These are phyloP conservation scores for Drosophila stalkeri DNA, from an alignment of 2,888 invertebrate genomes.

Conservation along the genomic window DNA sequence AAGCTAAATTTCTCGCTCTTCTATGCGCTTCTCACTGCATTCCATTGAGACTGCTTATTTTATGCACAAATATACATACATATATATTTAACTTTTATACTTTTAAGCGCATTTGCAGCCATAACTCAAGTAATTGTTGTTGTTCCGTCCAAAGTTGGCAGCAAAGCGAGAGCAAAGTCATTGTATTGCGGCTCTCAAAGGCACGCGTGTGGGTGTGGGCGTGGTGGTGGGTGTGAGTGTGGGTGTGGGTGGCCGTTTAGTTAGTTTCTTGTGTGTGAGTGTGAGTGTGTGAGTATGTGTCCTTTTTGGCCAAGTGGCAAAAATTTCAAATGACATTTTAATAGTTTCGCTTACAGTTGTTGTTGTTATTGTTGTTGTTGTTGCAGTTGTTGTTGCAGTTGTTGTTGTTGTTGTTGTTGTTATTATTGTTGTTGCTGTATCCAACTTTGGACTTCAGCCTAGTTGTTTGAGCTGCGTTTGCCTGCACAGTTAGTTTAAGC, in stretches of 20 bases:
- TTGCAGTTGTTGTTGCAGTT: slow-evolving; percentile 19
- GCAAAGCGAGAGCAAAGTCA: not conserved
- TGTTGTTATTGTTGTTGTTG: slow-evolving; percentile 7
- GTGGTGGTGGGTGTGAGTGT: not conserved
- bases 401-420: slow-evolving; percentile 1
- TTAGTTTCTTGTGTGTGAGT: not conserved
- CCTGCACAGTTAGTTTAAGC: slow-evolving; percentile 4
- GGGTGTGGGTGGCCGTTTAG: not conserved
- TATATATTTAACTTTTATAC: not conserved
- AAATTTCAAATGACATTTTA: slow-evolving; percentile 71
- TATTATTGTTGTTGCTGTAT: slow-evolving; percentile 4
- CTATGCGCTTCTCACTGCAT: slow-evolving; percentile 7
- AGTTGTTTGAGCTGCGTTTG: slow-evolving; percentile 23
- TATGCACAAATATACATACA: not conserved
- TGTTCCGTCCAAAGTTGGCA: slow-evolving; percentile 6
- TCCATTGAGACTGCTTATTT: not conserved
- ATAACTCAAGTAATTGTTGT: slow-evolving; percentile 11
- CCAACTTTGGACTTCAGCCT: slow-evolving; percentile 34
- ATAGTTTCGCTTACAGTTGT: slow-evolving; percentile 58
- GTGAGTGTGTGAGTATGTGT: not conserved
- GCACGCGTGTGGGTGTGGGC: not conserved
- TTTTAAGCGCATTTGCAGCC: slow-evolving; percentile 5
- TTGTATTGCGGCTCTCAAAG: not conserved
- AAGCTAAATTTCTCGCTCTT: not conserved
- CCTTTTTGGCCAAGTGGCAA: slow-evolving; percentile 55